Evolutionary conservation across 2,113 vertebrate species (phyloP).

Genomic region (Todiramphus chloris): DNA sequence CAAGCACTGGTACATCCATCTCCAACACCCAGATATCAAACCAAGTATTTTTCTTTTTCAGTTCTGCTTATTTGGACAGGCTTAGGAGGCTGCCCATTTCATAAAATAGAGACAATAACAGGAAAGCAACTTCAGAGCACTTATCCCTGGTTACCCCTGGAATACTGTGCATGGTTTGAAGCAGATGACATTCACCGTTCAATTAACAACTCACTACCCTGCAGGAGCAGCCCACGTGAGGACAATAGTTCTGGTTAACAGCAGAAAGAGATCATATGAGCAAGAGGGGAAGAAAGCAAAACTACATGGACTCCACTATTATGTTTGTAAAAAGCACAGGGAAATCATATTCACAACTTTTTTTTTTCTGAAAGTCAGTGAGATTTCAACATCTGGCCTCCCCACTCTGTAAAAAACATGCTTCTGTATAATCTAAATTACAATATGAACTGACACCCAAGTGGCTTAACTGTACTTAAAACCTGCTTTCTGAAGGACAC

Average conservation of each 20-base stretch:
- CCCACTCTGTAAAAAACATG: neutral
- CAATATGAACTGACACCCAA: neutral
- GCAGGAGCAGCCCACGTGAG: slow-evolving; percentile 10
- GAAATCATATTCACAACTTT: neutral
- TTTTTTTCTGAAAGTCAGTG: neutral
- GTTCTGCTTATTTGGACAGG: slow-evolving; percentile 41
- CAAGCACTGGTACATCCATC: neutral
- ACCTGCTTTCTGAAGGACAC: neutral
- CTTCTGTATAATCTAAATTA: neutral
- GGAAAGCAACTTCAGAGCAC: slow-evolving; percentile 61
- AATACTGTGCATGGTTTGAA: slow-evolving; percentile 50
- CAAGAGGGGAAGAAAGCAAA: neutral
- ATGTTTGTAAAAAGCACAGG: neutral
- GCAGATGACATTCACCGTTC: slow-evolving; percentile 55
- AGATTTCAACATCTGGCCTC: neutral
- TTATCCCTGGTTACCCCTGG: slow-evolving; percentile 56
- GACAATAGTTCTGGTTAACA: slow-evolving; percentile 31
- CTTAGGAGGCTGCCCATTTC: slow-evolving; percentile 35
- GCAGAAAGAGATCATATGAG: neutral
- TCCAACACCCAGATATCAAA: slow-evolving; percentile 30
- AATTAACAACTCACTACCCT: slow-evolving; percentile 51
- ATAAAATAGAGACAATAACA: slow-evolving; percentile 62
- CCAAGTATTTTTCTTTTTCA: neutral
- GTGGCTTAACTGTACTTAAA: neutral
- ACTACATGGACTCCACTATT: neutral